These are phyloP conservation scores for Procambarus virginalis DNA, from an alignment of 1,140 invertebrate species.

Conservation along the genomic window DNA sequence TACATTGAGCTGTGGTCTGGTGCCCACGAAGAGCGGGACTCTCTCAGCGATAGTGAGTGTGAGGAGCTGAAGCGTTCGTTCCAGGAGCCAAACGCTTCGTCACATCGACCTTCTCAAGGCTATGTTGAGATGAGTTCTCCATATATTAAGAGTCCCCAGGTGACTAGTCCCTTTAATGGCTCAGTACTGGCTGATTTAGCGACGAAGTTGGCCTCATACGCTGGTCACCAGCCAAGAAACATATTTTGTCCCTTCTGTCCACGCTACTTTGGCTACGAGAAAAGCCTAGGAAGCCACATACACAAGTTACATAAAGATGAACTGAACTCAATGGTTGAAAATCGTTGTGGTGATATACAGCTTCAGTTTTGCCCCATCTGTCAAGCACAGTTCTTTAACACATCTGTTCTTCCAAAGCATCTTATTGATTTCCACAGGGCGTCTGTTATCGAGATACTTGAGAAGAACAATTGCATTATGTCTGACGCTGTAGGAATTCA, in stretches of 20 bases:
- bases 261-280: conserved; percentile 65
- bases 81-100: conserved; percentile 45
- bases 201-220: conserved; percentile 63
- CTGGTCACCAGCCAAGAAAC: conserved; percentile 65
- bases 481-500: conserved; percentile 59
- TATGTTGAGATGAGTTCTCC: conserved; percentile 69
- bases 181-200: conserved; percentile 64
- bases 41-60: conserved; percentile 61
- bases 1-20: conserved; percentile 66
- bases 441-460: conserved; percentile 65
- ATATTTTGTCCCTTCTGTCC: conserved; percentile 70
- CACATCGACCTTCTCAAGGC: conserved; percentile 39
- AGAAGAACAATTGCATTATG: conserved; percentile 55
- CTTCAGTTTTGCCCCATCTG: conserved; percentile 67
- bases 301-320: conserved; percentile 63
- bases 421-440: conserved; percentile 66
- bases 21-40: conserved; percentile 46
- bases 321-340: conserved; percentile 62
- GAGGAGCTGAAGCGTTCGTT: conserved; percentile 55
- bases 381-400: conserved; percentile 67
- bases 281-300: conserved; percentile 61
- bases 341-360: conserved; percentile 29
- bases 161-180: conserved; percentile 56
- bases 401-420: conserved; percentile 66
- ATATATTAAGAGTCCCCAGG: conserved; percentile 61